These are phyloP conservation scores for Pogonomyrmex barbatus DNA, from an alignment of 1,140 invertebrate genomes.

Conservation along the genomic window DNA sequence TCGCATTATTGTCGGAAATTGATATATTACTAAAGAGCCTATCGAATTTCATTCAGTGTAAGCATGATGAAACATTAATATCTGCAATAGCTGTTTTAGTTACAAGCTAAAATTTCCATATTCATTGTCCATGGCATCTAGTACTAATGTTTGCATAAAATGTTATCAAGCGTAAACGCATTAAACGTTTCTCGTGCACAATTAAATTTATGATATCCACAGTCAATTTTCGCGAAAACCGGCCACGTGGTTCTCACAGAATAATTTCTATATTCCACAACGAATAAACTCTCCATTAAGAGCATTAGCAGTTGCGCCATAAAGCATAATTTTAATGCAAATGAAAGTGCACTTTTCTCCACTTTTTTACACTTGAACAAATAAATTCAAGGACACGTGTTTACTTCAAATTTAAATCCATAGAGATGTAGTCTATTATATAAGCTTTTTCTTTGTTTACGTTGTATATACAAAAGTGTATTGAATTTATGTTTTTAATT, in stretches of 20 bases:
- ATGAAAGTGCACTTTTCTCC: background rate
- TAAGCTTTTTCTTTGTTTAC: background rate
- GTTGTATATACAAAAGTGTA: background rate
- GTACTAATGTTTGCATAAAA: conserved; percentile 57
- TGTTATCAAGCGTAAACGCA: conserved; percentile 48
- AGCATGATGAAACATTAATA: conserved; percentile 16
- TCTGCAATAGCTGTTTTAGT: background rate
- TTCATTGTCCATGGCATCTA: conserved; percentile 51
- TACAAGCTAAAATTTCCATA: conserved; percentile 51
- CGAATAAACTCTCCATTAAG: conserved; percentile 31
- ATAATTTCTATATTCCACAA: conserved; percentile 12
- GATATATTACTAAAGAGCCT: conserved; percentile 9
- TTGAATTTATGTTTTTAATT: background rate
- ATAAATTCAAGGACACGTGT: background rate
- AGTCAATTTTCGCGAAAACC: conserved; percentile 44
- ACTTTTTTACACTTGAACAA: background rate
- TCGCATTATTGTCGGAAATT: conserved; percentile 1
- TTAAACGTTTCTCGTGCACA: background rate
- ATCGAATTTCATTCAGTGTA: conserved; percentile 20
- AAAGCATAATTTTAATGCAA: conserved; percentile 25
- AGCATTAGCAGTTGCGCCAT: background rate
- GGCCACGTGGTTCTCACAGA: background rate
- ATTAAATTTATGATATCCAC: conserved; percentile 47
- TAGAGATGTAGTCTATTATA: background rate
- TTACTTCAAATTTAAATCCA: background rate